Base-by-base conservation (phyloP, 2,888 invertebrate species). In the Drosophila basisetae region DNA sequence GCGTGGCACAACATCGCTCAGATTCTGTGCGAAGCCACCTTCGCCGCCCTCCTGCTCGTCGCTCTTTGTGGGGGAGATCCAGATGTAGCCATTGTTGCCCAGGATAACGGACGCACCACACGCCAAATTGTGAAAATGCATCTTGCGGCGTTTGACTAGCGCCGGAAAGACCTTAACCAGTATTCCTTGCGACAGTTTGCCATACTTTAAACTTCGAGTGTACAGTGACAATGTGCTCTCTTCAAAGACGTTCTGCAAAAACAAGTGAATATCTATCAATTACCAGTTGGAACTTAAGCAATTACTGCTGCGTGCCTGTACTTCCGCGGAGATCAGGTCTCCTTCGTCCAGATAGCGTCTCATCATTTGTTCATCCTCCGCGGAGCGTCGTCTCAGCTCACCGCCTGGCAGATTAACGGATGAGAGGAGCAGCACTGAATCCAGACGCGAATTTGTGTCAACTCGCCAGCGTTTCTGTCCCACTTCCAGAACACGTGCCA, bases 281-380 rank as follows among this genome's bases (percentile, higher is more conserved):
- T 4, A 69, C 33, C 39, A 47, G 30, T 47, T 47, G 25, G 25
- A 16, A 25, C 9, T 47, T 47, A 47, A 35, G n/a, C 4, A 4
- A 4, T 35, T 10, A 13, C 9, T 11, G 11, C 1, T 33, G 52
- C 52, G 6, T 2, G 90, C 87, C 92, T 99, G 99, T 0, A 99
- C 99, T 94, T 99, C 99, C 7, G 99, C 99, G 94, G 98, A 98
- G 73, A 99, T 98, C 1, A 99, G 94, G 94, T 99, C 99, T 25
- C 98, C 98, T 94, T 99, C 98, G 92, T 97, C 96, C 56, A 99
- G 94, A 93, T 98, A 98, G 78, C 97, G 96, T 64, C 99, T 95
- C 99, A 99, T 99, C 95, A 97, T 97, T 92, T 98, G 96, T 93
- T 99, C 99, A 94, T 99, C 99, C 94, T 99, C 99, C 7, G 96